Evolutionary conservation across 1,140 invertebrate species (phyloP).

Genomic region (Wasmannia auropunctata): DNA sequence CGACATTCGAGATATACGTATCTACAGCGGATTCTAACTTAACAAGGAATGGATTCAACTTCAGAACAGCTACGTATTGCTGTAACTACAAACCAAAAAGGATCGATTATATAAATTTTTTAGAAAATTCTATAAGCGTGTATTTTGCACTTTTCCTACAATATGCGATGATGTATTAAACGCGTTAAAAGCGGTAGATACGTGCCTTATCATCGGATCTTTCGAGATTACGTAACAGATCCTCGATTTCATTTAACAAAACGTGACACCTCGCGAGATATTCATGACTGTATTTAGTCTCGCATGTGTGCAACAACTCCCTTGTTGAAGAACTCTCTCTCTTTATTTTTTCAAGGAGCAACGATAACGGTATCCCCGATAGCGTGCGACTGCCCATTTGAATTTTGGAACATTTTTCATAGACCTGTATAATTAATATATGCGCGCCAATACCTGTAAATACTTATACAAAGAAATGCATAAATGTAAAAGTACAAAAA

Average conservation of each 20-base stretch:
- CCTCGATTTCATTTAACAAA: slow-evolving; percentile 69
- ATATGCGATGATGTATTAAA: background rate
- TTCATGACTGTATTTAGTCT: slow-evolving; percentile 62
- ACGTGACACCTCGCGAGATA: slow-evolving; percentile 64
- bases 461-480: slow-evolving; percentile 10
- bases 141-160: background rate
- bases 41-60: slow-evolving; percentile 68
- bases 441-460: slow-evolving; percentile 13
- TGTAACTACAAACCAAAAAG: slow-evolving; percentile 71
- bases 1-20: slow-evolving; percentile 58
- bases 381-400: slow-evolving; percentile 72
- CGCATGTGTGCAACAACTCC: slow-evolving; percentile 63
- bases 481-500: slow-evolving; percentile 26
- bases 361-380: slow-evolving; percentile 69
- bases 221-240: slow-evolving; percentile 66
- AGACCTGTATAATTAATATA: slow-evolving; percentile 62
- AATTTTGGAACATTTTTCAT: slow-evolving; percentile 69
- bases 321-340: slow-evolving; percentile 67
- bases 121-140: background rate
- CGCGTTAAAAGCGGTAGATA: slow-evolving; percentile 2
- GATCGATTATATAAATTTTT: background rate
- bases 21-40: slow-evolving; percentile 70
- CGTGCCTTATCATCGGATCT: slow-evolving; percentile 75
- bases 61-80: slow-evolving; percentile 72
- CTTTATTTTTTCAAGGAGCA: slow-evolving; percentile 72